Evolutionary conservation across 64 coral and sea anemone species (phyloP), one percentile per base, ranked within the genome.

Genomic region (Dendrophyllia cribrosa): DNA sequence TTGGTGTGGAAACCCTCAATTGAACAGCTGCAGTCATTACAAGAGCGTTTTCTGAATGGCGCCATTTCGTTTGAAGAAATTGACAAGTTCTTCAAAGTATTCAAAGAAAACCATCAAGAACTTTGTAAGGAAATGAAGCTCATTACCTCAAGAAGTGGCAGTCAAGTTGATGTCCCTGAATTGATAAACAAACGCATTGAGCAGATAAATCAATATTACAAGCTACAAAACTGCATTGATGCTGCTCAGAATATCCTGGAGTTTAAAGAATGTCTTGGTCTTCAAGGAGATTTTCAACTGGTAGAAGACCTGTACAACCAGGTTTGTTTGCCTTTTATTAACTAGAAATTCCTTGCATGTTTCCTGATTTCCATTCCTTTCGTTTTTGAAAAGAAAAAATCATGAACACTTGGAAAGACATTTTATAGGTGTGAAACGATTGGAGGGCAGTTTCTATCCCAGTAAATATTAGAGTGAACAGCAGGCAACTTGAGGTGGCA

Each of bases 61-160:
- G 58, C 22, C 12, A 89, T 89, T 73, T 26, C 47, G 20, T 79
- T 94, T 14, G 20, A 75, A 20, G 86, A 94, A 3, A 17, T 94
- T 10, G 92, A 94, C 78, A 83, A 75, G 47, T 49, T 63, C 51
- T 89, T 94, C 44, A 75, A 21, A 8, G n/a, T 22, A 9, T 93
- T 96, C 43, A 9, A 23, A 21, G 13, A 56, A 9, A 56, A 34
- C 34, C 34, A 49, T 59, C 52, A 78, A 51, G 59, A 75, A 56
- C n/a, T 92, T 10, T 20, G 10, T 15, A 67, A 77, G 66, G 90
- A 92, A 64, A 69, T 92, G 14, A 62, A 11, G 46, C 70, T 92
- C 2, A 23, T 92, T 13, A 51, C 45, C 19, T 77, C 72, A 66
- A 68, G 56, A 22, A 26, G 21, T 17, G 21, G 4, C 44, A 23